A percentile compares a stretch with the other conserved stretches of the same genome.
These are phyloP conservation scores for Lagopus muta DNA, from an alignment of 2,113 vertebrate genomes.

Conservation along the genomic window DNA sequence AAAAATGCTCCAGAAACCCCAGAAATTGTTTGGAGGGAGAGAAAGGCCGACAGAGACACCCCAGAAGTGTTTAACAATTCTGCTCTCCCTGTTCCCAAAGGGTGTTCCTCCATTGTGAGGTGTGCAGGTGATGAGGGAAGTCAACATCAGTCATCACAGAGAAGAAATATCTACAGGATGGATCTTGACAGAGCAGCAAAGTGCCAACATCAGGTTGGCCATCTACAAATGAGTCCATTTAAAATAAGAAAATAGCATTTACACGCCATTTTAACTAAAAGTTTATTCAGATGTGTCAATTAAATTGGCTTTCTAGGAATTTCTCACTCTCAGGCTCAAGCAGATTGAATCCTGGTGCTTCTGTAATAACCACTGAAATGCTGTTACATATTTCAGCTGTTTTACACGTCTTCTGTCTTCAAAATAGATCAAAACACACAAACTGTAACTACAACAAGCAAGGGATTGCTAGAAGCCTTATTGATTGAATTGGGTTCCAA, in stretches of 20 bases:
- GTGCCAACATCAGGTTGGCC: neutral
- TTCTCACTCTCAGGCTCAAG: neutral
- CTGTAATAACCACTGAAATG: neutral
- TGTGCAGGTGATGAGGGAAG: neutral
- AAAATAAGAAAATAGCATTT: neutral
- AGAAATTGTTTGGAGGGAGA: neutral
- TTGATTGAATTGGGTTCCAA: neutral
- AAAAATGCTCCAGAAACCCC: fast-evolving
- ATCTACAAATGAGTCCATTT: neutral
- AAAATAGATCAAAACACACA: neutral
- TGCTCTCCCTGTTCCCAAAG: neutral
- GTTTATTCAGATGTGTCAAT: neutral
- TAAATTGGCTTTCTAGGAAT: slow-evolving; percentile 9
- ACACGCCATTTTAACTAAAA: neutral
- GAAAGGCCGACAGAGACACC: fast-evolving
- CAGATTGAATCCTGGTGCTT: neutral
- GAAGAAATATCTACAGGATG: neutral
- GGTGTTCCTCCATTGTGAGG: fast-evolving
- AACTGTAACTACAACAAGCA: neutral
- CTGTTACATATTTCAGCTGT: neutral
- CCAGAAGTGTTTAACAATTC: neutral
- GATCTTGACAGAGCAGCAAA: neutral
- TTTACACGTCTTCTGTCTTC: neutral
- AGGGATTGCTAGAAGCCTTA: neutral
- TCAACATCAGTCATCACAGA: neutral